Evolutionary conservation across 2,888 invertebrate species (phyloP).

Genomic region (Enoplolaimus lenunculus): DNA sequence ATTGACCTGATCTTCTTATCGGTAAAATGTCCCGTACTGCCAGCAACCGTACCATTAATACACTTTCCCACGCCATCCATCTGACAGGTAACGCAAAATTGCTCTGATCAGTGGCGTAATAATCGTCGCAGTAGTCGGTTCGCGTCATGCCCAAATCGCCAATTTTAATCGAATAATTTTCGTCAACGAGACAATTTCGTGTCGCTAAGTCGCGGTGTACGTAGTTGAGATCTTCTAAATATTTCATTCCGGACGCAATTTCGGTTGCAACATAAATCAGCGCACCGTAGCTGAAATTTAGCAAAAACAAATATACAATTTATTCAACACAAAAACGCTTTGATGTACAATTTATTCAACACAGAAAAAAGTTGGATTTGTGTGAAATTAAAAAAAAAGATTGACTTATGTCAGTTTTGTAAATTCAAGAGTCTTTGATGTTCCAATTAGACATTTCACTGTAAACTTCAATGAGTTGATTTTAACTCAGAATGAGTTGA

Average conservation of each 20-base stretch:
- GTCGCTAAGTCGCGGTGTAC: constrained; percentile 78
- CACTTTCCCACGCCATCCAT: constrained; percentile 78
- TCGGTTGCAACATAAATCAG: constrained; percentile 66
- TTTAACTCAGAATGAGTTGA: too few relatives aligned
- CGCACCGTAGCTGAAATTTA: constrained; percentile 55
- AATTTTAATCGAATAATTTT: constrained; percentile 56
- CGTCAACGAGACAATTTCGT: constrained; percentile 66
- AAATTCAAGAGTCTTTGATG: too few relatives aligned
- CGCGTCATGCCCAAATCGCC: constrained; percentile 69
- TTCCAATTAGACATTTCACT: too few relatives aligned
- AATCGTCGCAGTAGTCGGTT: constrained; percentile 60
- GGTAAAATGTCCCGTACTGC: too few relatives aligned
- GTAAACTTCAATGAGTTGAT: too few relatives aligned
- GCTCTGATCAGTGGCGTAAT: constrained; percentile 56
- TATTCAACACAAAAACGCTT: too few relatives aligned
- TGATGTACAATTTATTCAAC: too few relatives aligned
- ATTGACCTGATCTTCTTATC: too few relatives aligned
- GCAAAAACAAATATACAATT: constrained; percentile 33
- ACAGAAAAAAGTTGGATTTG: too few relatives aligned
- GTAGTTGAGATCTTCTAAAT: constrained; percentile 70
- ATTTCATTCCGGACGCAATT: constrained; percentile 75
- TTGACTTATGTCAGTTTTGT: too few relatives aligned
- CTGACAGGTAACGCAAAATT: constrained; percentile 63
- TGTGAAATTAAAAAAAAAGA: too few relatives aligned
- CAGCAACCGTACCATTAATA: constrained; percentile 51